Base-by-base conservation (phyloP, 2,113 vertebrate species). In the Phylloscopus trochiloides region DNA sequence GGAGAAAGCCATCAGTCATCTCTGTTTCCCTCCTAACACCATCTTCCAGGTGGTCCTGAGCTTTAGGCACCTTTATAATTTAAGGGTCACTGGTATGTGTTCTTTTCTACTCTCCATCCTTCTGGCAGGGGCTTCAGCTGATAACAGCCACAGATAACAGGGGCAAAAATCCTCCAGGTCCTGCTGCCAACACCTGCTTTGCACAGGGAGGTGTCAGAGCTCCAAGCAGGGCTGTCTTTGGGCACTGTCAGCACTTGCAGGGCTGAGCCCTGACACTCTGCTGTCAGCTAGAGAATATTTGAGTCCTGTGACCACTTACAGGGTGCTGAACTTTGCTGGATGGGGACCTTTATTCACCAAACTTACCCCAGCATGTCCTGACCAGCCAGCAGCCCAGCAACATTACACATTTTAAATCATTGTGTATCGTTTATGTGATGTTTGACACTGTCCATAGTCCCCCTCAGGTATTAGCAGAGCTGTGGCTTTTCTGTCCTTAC, bases 11-110 rank as follows among this genome's bases (percentile, higher is more conserved):
- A 92, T 90, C 71, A 75, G 50, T 96, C 81, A 68, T 26, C 73
- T 74, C 63, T 73, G 42, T 32, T 92, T 79, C 61, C 82, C 40
- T 57, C 72, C 54, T 43, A 73, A 61, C 57, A 85, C 34, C 79
- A 28, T 22, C 71, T 92, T 94, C 75, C 95, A 97, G 96, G 97
- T 95, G 95, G 92, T 92, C 96, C 52, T 14, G 18, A 70, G 83
- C 81, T 86, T 82, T 6, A 95, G 96, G 90, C 81, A 34, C 31
- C 67, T 84, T 55, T 74, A n/a, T 67, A 63, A 92, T 92, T 85
- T 55, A 88, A 87, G 70, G 94, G 92, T 95, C 87, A 48, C 20
- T 67, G 74, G 61, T 38, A n/a, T 80, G 79, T 63, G 68, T 75
- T 92, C 70, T 76, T 52, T 79, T 40, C 13, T 3, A 22, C 7